Conservation (phyloP, 2,888 invertebrate genomes). For the Calliphora vomitoria region DNA sequence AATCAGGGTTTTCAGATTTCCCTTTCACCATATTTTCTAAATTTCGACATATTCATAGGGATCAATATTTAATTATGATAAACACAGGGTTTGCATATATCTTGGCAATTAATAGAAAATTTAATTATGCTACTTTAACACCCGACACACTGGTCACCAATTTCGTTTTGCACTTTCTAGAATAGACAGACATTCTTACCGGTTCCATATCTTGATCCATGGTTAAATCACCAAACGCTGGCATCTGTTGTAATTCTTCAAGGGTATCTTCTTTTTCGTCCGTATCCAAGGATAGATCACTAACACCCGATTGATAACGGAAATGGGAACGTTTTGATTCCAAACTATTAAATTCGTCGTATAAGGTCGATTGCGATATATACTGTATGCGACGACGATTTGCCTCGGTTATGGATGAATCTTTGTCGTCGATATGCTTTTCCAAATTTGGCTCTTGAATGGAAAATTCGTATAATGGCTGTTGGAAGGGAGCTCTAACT, state of each 20-base stretch:
- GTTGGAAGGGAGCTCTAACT: conserved; percentile 79
- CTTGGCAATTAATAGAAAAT: too few relatives aligned
- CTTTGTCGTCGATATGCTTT: conserved; percentile 76
- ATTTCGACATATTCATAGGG: too few relatives aligned
- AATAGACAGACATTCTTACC: conserved; percentile 79
- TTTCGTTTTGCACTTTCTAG: neutral
- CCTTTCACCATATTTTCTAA: too few relatives aligned
- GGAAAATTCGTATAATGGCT: conserved; percentile 72
- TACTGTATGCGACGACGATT: conserved; percentile 85
- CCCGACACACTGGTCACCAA: neutral
- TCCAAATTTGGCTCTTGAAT: conserved; percentile 70
- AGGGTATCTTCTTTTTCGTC: conserved; percentile 83
- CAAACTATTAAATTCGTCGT: conserved; percentile 84
- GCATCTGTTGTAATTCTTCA: conserved; percentile 82
- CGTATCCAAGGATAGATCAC: conserved; percentile 85
- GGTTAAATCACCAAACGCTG: conserved; percentile 84
- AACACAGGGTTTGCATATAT: too few relatives aligned
- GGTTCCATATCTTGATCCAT: conserved; percentile 84
- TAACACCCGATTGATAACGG: conserved; percentile 81
- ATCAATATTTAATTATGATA: too few relatives aligned
- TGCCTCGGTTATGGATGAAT: conserved; percentile 83
- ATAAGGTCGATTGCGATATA: conserved; percentile 86
- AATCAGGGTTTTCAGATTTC: too few relatives aligned
- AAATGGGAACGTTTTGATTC: conserved; percentile 80
- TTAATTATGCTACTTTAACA: too few relatives aligned